A percentile compares a stretch with the other conserved stretches of the same genome.
Conservation (phyloP, 64 coral and sea anemone species). For the Acropora yongei region DNA sequence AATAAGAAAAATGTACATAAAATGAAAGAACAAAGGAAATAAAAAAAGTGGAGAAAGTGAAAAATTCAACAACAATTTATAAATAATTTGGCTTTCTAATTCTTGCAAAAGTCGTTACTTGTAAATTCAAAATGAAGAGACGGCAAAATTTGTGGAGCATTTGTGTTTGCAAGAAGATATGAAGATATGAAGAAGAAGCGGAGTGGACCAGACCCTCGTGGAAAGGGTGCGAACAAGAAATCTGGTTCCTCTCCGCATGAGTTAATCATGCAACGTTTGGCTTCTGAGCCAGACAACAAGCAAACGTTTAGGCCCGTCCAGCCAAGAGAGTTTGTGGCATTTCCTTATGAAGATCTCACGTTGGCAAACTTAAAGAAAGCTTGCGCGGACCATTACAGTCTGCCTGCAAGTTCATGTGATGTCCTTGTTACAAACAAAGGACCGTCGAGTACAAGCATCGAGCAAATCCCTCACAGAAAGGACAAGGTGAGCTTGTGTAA, state of each 20-base stretch:
- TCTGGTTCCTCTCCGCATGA: constrained; percentile 51
- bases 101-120: too few species aligned
- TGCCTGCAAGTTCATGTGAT: constrained; percentile 47
- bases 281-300: constrained; percentile 80
- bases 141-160: constrained; percentile 41
- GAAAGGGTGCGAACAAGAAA: constrained; percentile 50
- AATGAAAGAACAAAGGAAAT: too few species aligned
- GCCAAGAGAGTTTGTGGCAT: too few species aligned
- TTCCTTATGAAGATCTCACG: too few species aligned
- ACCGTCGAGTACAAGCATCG: constrained; percentile 39
- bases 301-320: constrained; percentile 7
- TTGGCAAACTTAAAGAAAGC: too few species aligned
- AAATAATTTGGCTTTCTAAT: too few species aligned
- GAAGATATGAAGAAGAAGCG: constrained; percentile 40
- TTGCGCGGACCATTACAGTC: too few species aligned
- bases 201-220: neutral
- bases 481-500: neutral
- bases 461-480: constrained; percentile 62
- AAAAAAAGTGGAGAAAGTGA: too few species aligned
- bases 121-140: neutral
- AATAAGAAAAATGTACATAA: too few species aligned
- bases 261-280: constrained; percentile 77
- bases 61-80: too few species aligned
- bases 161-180: neutral
- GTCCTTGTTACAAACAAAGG: constrained; percentile 79